These are phyloP conservation scores for Aegypius monachus DNA, from an alignment of 2,113 vertebrate genomes.

Conservation along the genomic window DNA sequence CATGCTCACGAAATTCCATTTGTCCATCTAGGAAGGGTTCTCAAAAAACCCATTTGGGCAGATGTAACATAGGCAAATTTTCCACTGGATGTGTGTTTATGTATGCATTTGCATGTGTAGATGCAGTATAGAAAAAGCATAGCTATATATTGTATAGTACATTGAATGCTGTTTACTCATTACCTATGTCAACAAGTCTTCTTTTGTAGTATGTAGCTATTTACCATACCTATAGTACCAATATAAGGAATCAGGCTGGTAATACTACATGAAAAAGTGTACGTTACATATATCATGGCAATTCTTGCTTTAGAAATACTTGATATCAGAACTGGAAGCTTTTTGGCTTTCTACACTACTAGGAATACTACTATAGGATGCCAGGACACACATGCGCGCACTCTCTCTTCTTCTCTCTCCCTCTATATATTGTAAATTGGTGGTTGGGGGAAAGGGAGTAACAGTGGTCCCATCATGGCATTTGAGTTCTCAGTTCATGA, in stretches of 20 bases:
- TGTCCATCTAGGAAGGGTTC: not conserved
- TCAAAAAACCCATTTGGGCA: not conserved
- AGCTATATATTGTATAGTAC: not conserved
- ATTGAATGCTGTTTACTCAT: not conserved
- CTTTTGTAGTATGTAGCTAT: not conserved
- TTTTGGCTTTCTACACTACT: not conserved
- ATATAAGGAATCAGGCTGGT: not conserved
- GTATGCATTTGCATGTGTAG: not conserved
- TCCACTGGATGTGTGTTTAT: not conserved
- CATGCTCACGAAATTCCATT: not conserved
- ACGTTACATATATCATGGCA: too few species aligned
- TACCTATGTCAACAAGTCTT: not conserved
- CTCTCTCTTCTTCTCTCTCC: not conserved
- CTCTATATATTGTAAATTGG: not conserved
- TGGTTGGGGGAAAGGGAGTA: not conserved
- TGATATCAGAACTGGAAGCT: not conserved
- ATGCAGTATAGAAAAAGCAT: not conserved
- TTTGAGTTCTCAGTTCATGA: conserved; percentile 48
- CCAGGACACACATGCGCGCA: not conserved
- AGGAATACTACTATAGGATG: not conserved
- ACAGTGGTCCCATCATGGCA: not conserved
- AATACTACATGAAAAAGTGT: not conserved
- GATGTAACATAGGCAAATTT: not conserved
- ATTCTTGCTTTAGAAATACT: not conserved
- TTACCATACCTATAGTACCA: not conserved